Percentiles rank a stretch among this genome's conserved stretches.
These are phyloP conservation scores for Intellagama lesueurii DNA, from an alignment of 2,797 vertebrate genomes.

Conservation along the genomic window DNA sequence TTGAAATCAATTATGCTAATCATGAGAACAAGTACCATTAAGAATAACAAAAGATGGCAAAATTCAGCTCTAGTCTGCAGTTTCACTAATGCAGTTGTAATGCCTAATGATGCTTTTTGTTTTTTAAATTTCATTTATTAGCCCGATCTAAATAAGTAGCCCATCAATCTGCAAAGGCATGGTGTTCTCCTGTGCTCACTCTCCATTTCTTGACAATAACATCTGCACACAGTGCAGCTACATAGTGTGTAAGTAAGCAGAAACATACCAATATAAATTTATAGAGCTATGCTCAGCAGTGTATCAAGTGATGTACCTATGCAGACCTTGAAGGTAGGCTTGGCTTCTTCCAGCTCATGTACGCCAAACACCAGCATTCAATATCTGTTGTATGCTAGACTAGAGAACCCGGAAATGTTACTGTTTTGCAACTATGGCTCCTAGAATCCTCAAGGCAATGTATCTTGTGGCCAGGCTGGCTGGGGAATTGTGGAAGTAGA, in stretches of 20 bases:
- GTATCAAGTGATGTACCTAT: not conserved
- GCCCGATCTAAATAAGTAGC: slow-evolving; percentile 44
- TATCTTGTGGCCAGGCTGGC: too few relatives aligned
- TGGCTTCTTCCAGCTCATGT: not conserved
- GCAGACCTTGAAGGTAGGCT: not conserved
- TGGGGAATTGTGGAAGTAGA: too few relatives aligned
- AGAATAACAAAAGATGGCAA: slow-evolving; percentile 9
- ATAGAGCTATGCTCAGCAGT: not conserved
- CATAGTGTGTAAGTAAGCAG: not conserved
- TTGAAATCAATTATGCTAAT: slow-evolving; percentile 37
- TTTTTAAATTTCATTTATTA: slow-evolving; percentile 53
- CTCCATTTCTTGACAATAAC: not conserved
- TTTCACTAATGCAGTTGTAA: not conserved
- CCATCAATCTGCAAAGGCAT: slow-evolving; percentile 21
- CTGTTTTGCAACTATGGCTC: too few relatives aligned
- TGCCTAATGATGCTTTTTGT: not conserved
- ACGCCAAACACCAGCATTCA: too few relatives aligned
- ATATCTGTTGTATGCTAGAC: too few relatives aligned
- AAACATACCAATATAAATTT: not conserved
- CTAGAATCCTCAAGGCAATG: too few relatives aligned
- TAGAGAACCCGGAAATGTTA: too few relatives aligned
- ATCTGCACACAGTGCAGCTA: rapidly evolving
- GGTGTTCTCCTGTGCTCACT: slow-evolving; percentile 13
- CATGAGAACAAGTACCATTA: slow-evolving; percentile 1
- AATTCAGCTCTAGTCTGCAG: slow-evolving; percentile 30